Conservation (phyloP, 2,888 invertebrate genomes). For the Brachyopa scutellaris region DNA sequence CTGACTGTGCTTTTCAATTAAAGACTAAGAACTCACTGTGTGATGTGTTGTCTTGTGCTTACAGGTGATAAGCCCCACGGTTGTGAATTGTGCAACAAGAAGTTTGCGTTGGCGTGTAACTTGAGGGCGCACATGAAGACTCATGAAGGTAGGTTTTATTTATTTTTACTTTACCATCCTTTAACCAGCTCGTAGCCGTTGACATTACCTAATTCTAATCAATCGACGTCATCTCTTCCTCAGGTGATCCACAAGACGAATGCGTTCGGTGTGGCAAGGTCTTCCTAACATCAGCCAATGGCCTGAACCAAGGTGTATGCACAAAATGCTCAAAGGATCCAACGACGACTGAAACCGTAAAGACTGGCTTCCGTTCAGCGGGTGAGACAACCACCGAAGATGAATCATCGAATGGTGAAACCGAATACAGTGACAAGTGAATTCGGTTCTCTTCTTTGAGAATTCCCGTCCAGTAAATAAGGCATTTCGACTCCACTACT, state of each 20-base stretch:
- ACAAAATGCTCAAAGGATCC: conserved; percentile 78
- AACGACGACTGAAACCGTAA: conserved; percentile 74
- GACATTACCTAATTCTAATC: not conserved
- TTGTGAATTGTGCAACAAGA: conserved; percentile 87
- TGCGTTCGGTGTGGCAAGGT: conserved; percentile 84
- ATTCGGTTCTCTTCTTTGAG: not conserved
- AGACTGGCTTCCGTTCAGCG: conserved; percentile 77
- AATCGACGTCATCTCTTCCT: not conserved
- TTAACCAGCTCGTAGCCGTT: no score
- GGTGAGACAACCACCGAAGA: conserved; percentile 79
- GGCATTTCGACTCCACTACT: not conserved
- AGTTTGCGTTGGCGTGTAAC: conserved; percentile 88
- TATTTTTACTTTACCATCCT: not conserved
- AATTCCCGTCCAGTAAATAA: conserved; percentile 1
- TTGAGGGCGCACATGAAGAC: conserved; percentile 89
- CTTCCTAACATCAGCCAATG: conserved; percentile 80
- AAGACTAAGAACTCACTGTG: conserved; percentile 53
- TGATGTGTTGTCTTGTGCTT: conserved; percentile 76
- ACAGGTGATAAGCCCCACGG: conserved; percentile 89
- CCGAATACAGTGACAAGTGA: conserved; percentile 78
- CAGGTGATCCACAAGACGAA: conserved; percentile 85
- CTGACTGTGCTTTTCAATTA: conserved; percentile 26
- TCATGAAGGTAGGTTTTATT: conserved; percentile 84
- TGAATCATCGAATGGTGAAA: conserved; percentile 79
- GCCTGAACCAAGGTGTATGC: conserved; percentile 80